phyloP scores from a whole-genome alignment of 1,140 invertebrate species.

The Marisa cornuarietis region DNA sequence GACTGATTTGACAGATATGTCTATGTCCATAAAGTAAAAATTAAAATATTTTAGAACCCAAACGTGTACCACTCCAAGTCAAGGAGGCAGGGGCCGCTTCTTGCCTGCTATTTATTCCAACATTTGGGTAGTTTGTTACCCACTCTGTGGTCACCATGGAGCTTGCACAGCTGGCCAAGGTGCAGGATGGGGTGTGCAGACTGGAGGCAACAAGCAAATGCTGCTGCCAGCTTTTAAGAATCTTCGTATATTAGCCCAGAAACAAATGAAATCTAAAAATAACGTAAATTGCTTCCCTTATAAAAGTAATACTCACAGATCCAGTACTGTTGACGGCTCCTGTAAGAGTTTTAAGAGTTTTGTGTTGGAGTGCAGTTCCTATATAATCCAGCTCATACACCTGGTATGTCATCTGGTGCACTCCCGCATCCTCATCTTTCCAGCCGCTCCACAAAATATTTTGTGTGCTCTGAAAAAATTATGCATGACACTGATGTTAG shows the following conservation, averaged over 20 bases:
- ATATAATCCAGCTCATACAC: constrained; percentile 16
- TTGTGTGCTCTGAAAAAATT: neutral
- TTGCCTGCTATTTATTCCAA: too few relatives aligned
- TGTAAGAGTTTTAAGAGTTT: neutral
- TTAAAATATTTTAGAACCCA: too few relatives aligned
- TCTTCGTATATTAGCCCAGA: neutral
- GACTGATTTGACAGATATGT: too few relatives aligned
- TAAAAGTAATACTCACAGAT: constrained; percentile 6
- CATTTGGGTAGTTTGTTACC: too few relatives aligned
- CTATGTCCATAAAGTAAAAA: too few relatives aligned
- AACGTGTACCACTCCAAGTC: too few relatives aligned
- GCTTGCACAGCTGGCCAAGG: neutral
- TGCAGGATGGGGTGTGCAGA: neutral
- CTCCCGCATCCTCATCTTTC: constrained; percentile 34
- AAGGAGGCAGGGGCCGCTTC: too few relatives aligned
- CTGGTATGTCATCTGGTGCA: constrained; percentile 26
- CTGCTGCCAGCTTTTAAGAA: neutral
- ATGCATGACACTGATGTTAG: constrained; percentile 5
- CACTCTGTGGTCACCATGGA: too few relatives aligned
- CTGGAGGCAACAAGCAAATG: neutral
- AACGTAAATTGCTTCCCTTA: neutral
- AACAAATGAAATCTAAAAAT: neutral
- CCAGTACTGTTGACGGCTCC: neutral
- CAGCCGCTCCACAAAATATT: constrained; percentile 36
- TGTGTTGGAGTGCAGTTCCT: neutral